Evolutionary conservation across 1,140 invertebrate genomes (phyloP).

Genomic region (Platorchestia sp.): DNA sequence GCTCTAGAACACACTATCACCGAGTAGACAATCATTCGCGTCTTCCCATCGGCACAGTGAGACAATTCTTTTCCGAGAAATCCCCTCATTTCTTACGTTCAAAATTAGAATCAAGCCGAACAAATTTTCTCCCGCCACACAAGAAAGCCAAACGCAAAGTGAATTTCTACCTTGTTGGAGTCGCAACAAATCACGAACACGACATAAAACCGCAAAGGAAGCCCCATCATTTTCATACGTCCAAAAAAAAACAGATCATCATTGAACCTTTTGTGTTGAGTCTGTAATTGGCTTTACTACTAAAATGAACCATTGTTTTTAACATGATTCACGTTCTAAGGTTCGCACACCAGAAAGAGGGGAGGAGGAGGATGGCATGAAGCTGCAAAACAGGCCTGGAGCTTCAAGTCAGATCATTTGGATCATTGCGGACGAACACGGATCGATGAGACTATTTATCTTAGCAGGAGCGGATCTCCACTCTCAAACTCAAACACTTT

Average conservation of each 20-base stretch:
- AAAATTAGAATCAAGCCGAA: too few relatives aligned
- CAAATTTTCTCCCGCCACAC: too few relatives aligned
- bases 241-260: background rate
- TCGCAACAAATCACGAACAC: background rate
- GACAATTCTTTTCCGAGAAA: too few relatives aligned
- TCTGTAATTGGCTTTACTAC: background rate
- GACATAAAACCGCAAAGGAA: background rate
- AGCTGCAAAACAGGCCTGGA: background rate
- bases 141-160: too few relatives aligned
- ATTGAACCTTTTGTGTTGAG: background rate
- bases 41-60: too few relatives aligned
- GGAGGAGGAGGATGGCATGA: background rate
- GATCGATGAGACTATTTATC: constrained; percentile 8
- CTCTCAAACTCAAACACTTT: background rate
- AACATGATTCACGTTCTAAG: background rate
- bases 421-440: background rate
- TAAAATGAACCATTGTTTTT: background rate
- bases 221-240: background rate
- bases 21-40: too few relatives aligned
- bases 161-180: too few relatives aligned
- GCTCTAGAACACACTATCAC: too few relatives aligned
- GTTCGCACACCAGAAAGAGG: background rate
- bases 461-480: background rate
- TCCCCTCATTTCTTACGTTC: too few relatives aligned
- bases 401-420: background rate